These are phyloP conservation scores for Tapera naevia DNA, from an alignment of 2,797 vertebrate genomes.

Conservation along the genomic window DNA sequence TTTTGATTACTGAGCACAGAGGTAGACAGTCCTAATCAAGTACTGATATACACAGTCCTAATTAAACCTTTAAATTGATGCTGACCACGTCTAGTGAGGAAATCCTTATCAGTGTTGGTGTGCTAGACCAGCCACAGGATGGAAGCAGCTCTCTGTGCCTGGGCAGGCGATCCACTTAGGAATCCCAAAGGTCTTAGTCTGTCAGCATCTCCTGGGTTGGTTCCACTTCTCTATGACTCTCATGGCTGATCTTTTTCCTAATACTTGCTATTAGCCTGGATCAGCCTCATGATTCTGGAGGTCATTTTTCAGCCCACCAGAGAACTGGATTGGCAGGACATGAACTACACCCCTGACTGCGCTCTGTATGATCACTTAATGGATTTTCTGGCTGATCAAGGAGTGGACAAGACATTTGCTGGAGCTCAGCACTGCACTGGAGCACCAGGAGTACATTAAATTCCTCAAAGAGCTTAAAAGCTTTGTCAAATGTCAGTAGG, in stretches of 20 bases:
- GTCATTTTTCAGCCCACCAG: too few species aligned
- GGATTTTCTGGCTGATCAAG: conserved; percentile 95
- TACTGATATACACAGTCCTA: too few species aligned
- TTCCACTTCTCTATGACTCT: background rate
- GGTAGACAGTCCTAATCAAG: accelerated
- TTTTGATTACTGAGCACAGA: background rate
- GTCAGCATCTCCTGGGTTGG: background rate
- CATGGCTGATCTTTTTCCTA: background rate
- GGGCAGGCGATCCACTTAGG: background rate
- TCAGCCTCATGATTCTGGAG: too few species aligned
- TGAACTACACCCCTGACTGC: conserved; percentile 15
- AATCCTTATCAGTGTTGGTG: background rate
- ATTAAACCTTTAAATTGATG: background rate
- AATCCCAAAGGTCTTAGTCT: background rate
- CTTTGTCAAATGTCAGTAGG: conserved; percentile 91
- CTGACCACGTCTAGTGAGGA: background rate
- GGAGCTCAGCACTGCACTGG: conserved; percentile 92
- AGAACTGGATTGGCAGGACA: too few species aligned
- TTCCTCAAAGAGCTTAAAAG: conserved; percentile 92
- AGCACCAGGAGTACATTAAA: conserved; percentile 94
- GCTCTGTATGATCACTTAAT: conserved; percentile 96
- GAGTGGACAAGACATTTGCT: conserved; percentile 93
- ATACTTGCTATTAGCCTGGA: background rate
- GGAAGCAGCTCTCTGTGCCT: background rate
- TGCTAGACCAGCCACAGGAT: background rate